Conservation (phyloP, 2,797 vertebrate genomes). For the Prionace glauca region DNA sequence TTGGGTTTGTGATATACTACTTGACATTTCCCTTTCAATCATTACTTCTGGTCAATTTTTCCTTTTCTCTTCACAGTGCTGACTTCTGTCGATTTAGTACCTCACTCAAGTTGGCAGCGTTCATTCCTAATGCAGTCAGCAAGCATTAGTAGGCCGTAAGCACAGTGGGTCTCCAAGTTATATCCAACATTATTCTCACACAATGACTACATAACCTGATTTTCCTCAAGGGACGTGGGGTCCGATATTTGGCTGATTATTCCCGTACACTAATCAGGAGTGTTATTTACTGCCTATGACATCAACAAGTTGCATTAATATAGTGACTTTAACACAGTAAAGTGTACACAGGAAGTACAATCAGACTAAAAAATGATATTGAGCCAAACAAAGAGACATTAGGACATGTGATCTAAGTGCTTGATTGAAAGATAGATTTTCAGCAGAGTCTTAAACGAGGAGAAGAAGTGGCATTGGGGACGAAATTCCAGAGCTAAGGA, state of each 20-base stretch:
- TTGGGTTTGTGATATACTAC: not conserved
- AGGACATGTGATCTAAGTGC: not conserved
- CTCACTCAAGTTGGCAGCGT: not conserved
- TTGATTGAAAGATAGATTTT: not conserved
- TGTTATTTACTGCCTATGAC: not conserved
- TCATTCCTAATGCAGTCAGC: not conserved
- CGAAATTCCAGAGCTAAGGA: not conserved
- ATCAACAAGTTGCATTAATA: not conserved
- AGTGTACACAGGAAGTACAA: too few relatives aligned
- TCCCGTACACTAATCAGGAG: not conserved
- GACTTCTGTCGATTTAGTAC: not conserved
- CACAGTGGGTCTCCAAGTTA: not conserved
- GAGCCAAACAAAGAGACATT: not conserved
- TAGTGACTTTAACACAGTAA: too few relatives aligned
- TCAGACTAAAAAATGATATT: not conserved
- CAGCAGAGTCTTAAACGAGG: not conserved
- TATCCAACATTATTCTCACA: not conserved
- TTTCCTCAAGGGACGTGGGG: not conserved
- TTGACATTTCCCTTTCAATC: not conserved
- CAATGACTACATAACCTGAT: not conserved
- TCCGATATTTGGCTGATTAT: not conserved
- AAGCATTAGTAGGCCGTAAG: not conserved
- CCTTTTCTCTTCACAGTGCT: not conserved
- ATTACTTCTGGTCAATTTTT: not conserved
- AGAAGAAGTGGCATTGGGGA: not conserved